Evolutionary conservation across 2,797 vertebrate species (phyloP), one percentile per base, ranked within the genome.

Genomic region (Poecilia picta): DNA sequence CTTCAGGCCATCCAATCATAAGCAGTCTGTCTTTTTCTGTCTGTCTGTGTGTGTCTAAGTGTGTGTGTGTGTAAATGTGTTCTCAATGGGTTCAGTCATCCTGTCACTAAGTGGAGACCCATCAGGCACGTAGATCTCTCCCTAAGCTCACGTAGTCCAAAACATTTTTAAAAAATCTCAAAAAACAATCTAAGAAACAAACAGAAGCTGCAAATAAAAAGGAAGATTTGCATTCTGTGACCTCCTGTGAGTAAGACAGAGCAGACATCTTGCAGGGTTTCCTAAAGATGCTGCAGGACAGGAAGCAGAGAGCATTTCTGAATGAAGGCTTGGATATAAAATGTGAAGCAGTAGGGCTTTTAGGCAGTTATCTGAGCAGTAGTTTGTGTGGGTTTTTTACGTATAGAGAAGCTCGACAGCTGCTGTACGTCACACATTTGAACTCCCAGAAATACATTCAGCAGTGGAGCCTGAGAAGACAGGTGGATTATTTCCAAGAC

Each of bases 401-500:
- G n/a, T n/a, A 55, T 0, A 0, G 12, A 81, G 82, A 25, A 23
- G 71, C 31, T 46, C 41, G 49, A 77, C 77, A 79, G 80, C 78
- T 79, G 78, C 28, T 75, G 45, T 33, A 68, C 70, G 49, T 62
- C 11, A 78, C 33, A 49, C 64, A 72, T 87, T 81, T 16, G 25
- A 72, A 77, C 64, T 75, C 23, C 72, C 71, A 85, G 82, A 77
- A 88, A 85, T 83, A 81, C 25, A 77, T 77, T 81, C 12, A 80
- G 76, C 74, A 81, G 73, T 33, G 75, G 55, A 71, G 68, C 55
- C 80, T 57, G 79, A 73, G 18, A 46, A 78, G 76, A 85, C 72
- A 33, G 76, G 74, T 77, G 82, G 81, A 51, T 76, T 43, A 57
- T 71, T 55, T 55, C 53, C n/a, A 1, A 55, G 53, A 45, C 53